Evolutionary conservation across 2,797 vertebrate genomes (phyloP), one percentile per base, ranked within the genome.

Genomic region (Scolopax bukidnonensis): DNA sequence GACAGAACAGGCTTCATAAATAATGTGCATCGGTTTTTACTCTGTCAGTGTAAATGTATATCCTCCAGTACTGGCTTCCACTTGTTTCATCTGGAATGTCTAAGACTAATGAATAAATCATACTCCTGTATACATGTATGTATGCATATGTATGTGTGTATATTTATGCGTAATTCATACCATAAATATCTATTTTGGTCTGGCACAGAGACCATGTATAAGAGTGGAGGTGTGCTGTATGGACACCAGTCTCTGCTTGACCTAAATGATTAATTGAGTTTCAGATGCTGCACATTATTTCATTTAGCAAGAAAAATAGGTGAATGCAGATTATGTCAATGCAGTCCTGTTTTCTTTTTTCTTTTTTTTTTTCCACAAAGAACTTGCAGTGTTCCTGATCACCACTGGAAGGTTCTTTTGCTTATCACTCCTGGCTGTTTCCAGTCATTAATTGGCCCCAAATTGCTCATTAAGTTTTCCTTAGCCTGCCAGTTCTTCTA

Each of bases 1-100:
- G 95, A 95, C 97, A 96, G 93, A 91, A 82, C 63, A 92, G 87
- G 84, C 89, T 94, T 96, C 96, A 97, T 95, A 97, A 97, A 97
- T 96, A 97, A 96, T 92, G 91, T 95, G 93, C 94, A 74, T 94
- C 92, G 63, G 84, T 94, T 96, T 91, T 94, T 77, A 27, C 93
- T 91, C 94, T 97, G 97, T 88, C 96, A 96, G 61, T 90, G 86
- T 85, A 95, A 93, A 94, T 92, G 92, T 85, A 71, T 83, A 85
- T 95, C 85, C 75, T 95, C 92, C 84, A 63, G 86, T 81, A 79
- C 84, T 81, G 82, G 71, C 80, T 96, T 89, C 65, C 74, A 87
- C 82, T 95, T 93, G 95, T 94, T 96, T 96, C 91, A 95, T 94
- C 88, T 11, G 28, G 81, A 87, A 92, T 74, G 89, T 86, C 84